Conservation (phyloP, 2,888 invertebrate genomes). For the Habroteleia sp. region DNA sequence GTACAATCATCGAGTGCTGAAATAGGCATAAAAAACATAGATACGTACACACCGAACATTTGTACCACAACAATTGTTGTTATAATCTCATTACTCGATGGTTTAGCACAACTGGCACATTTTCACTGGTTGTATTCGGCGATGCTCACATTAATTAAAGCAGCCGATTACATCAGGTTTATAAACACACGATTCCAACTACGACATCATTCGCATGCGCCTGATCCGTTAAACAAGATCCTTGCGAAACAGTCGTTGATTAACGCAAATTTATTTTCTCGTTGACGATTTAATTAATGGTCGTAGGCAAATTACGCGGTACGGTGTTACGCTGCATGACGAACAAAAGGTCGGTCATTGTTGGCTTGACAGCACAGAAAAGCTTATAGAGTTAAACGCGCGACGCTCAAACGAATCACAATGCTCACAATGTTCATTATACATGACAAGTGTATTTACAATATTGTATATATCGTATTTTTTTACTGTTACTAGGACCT, state of each 20-base stretch:
- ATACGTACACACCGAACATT: constrained; percentile 23
- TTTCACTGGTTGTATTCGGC: constrained; percentile 38
- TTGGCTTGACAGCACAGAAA: constrained; percentile 50
- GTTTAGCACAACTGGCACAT: constrained; percentile 49
- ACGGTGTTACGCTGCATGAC: constrained; percentile 67
- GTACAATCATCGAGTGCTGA: too few relatives aligned
- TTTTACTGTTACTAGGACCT: too few relatives aligned
- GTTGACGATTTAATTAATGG: constrained; percentile 72
- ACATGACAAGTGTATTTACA: constrained; percentile 3
- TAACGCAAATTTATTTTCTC: constrained; percentile 65
- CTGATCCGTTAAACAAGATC: constrained; percentile 57
- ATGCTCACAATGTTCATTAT: constrained; percentile 40
- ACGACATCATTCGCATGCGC: constrained; percentile 57
- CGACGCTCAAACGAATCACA: constrained; percentile 20
- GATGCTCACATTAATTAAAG: constrained; percentile 68
- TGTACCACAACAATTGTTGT: constrained; percentile 41
- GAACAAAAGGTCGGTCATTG: constrained; percentile 61
- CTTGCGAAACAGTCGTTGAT: constrained; percentile 57
- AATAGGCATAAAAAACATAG: neutral
- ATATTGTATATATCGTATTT: constrained; percentile 18
- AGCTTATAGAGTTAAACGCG: constrained; percentile 46
- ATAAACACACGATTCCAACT: constrained; percentile 68
- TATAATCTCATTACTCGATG: constrained; percentile 52
- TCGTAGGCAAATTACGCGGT: constrained; percentile 69
- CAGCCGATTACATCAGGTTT: constrained; percentile 67